Percentiles rank a stretch among this genome's conserved stretches.
These are phyloP conservation scores for Cheirogaleus medius DNA, from an alignment of 2,113 vertebrate genomes.

Conservation along the genomic window DNA sequence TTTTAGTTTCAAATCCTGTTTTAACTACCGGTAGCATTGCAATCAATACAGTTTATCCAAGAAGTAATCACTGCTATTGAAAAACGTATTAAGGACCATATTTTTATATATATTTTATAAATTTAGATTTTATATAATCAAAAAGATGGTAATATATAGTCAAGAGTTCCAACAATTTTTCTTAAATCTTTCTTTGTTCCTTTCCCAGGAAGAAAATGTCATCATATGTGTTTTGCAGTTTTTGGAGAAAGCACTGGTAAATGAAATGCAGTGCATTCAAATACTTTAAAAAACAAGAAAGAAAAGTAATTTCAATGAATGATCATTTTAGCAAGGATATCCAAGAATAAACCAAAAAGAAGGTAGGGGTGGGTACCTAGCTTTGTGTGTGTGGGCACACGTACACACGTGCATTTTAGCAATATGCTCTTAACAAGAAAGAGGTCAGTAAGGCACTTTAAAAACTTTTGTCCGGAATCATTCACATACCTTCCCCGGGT, in stretches of 20 bases:
- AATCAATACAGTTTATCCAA: background rate
- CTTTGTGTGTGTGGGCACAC: background rate
- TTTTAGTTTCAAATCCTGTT: background rate
- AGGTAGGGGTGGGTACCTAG: background rate
- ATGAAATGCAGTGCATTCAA: background rate
- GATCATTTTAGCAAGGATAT: background rate
- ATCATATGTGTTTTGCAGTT: background rate
- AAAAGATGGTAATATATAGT: constrained; percentile 34
- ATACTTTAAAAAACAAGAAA: background rate
- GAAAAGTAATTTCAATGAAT: background rate
- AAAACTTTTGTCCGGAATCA: constrained; percentile 9
- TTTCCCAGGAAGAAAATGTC: background rate
- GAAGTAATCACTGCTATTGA: background rate
- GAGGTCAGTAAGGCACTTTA: constrained; percentile 4
- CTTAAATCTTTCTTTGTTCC: background rate
- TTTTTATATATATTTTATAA: constrained; percentile 64
- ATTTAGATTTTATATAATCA: background rate
- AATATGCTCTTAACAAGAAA: background rate
- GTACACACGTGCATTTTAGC: background rate
- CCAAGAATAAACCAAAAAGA: background rate
- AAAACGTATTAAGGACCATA: background rate
- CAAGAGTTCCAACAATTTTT: constrained; percentile 42
- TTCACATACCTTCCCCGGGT: constrained; percentile 55
- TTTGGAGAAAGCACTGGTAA: background rate
- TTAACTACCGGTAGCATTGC: background rate